Conservation (phyloP, 2,113 vertebrate species). For the rabbit (Oryctolagus cuniculus) region mOryCun1.1 NC_091442.1:78093501-78094000, state of each 20-base stretch:
- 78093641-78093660: neutral
- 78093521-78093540: neutral
- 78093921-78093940: constrained; percentile 34
- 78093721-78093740: constrained; percentile 1
- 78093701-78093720: neutral
- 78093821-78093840: neutral
- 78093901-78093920: neutral
- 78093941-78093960: neutral
- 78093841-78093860: neutral
- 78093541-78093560: neutral
- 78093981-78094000: neutral
- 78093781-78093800: neutral
- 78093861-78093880: constrained; percentile 34
- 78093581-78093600: neutral
- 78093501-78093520: neutral
- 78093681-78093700: neutral
- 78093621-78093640: neutral
- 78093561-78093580: neutral
- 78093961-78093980: neutral
- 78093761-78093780: neutral
- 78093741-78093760: neutral
- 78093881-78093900: neutral
- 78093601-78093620: neutral
- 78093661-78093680: neutral
- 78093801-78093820: neutral